Percentiles rank a stretch among this genome's conserved stretches.
Evolutionary conservation across 2,888 invertebrate genomes (phyloP).

Genomic region (Oegoconia quadripuncta): DNA sequence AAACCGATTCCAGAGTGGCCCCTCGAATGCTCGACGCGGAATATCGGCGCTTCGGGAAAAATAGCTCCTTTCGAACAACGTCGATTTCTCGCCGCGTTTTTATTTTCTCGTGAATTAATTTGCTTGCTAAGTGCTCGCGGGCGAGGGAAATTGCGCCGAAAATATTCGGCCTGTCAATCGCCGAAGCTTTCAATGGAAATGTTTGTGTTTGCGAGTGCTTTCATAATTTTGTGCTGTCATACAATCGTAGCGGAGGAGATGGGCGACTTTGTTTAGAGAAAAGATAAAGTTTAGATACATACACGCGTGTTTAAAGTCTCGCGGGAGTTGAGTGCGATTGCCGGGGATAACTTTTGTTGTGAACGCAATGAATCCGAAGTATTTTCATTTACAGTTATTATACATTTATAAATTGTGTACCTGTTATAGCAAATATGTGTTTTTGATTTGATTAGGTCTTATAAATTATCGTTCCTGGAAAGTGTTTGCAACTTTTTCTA

Average conservation of each 20-base stretch:
- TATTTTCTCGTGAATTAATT: slow-evolving; percentile 57
- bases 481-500: too few relatives aligned
- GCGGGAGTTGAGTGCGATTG: too few relatives aligned
- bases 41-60: slow-evolving; percentile 50
- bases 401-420: too few relatives aligned
- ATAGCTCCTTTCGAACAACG: slow-evolving; percentile 50
- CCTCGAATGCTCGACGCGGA: slow-evolving; percentile 31
- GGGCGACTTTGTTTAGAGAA: neutral
- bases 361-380: too few relatives aligned
- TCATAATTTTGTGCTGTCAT: slow-evolving; percentile 38
- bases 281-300: too few relatives aligned
- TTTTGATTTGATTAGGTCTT: too few relatives aligned
- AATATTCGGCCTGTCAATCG: slow-evolving; percentile 46
- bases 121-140: slow-evolving; percentile 55
- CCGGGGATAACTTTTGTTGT: too few relatives aligned
- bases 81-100: slow-evolving; percentile 40
- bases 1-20: slow-evolving; percentile 40
- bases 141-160: slow-evolving; percentile 42
- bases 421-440: too few relatives aligned
- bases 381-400: too few relatives aligned
- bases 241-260: neutral
- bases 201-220: slow-evolving; percentile 43
- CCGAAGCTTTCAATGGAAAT: slow-evolving; percentile 41
- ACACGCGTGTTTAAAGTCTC: too few relatives aligned
- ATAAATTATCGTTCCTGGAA: too few relatives aligned